Percentiles rank a stretch among this genome's conserved stretches.
Conservation (phyloP, 2,797 vertebrate species). For the Rhinichthys osculus region DNA sequence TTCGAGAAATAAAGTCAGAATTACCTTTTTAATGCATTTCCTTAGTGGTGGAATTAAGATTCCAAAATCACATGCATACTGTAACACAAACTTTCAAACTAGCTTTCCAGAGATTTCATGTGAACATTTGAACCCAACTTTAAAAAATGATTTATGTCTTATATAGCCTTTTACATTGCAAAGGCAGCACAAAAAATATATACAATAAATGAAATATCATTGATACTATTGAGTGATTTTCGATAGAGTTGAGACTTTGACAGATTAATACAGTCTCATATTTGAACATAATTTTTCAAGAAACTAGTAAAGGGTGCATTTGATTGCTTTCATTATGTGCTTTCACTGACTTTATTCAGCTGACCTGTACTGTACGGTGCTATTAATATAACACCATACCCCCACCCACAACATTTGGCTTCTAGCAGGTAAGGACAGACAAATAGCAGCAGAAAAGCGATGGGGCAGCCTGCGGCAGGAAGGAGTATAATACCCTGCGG, state of each 20-base stretch:
- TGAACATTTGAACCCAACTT: background rate
- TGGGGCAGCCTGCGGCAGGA: conserved; percentile 15
- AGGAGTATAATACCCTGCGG: background rate
- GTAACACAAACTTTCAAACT: background rate
- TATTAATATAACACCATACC: conserved; percentile 22
- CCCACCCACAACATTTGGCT: background rate
- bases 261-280: background rate
- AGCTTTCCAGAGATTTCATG: background rate
- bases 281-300: background rate
- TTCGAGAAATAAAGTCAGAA: background rate
- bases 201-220: background rate
- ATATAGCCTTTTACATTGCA: background rate
- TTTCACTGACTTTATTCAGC: conserved; percentile 2
- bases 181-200: background rate
- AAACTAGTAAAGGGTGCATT: background rate
- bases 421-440: conserved; percentile 27
- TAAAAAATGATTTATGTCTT: background rate
- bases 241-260: background rate
- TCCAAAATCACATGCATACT: background rate
- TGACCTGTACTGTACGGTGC: conserved; percentile 4
- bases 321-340: background rate
- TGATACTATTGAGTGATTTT: background rate
- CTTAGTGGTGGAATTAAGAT: background rate
- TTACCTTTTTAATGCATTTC: background rate
- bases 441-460: conserved; percentile 33